phyloP scores from a whole-genome alignment of 1,140 invertebrate genomes.

The fruit fly (Drosophila melanogaster) region DNA sequence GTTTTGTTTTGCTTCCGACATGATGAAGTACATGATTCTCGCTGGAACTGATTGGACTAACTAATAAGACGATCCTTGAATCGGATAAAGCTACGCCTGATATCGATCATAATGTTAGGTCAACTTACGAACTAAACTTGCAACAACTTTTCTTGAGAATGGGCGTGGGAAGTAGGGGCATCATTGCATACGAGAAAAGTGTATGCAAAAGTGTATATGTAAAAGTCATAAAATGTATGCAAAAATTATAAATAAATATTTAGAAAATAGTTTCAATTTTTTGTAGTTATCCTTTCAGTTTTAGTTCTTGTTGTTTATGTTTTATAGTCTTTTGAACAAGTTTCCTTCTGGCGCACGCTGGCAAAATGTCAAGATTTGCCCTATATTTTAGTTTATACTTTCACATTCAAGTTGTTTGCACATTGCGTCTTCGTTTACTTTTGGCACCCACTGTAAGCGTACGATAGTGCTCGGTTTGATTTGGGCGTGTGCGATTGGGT shows the following conservation, averaged over 20 bases:
- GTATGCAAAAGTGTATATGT: slow-evolving; percentile 32
- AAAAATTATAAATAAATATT: slow-evolving; percentile 81
- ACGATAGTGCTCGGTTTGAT: slow-evolving; percentile 10
- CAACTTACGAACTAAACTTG: slow-evolving; percentile 70
- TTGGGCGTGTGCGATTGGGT: slow-evolving; percentile 25
- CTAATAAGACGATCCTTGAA: slow-evolving; percentile 58
- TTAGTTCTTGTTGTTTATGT: slow-evolving; percentile 40
- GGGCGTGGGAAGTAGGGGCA: neutral
- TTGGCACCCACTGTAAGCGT: slow-evolving; percentile 70
- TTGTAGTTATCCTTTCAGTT: slow-evolving; percentile 35
- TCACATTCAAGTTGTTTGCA: slow-evolving; percentile 40
- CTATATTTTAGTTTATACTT: slow-evolving; percentile 41
- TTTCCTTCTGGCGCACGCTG: slow-evolving; percentile 58
- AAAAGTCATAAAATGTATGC: slow-evolving; percentile 68
- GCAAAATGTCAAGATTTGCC: slow-evolving; percentile 47
- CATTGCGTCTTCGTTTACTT: slow-evolving; percentile 39
- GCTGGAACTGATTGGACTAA: slow-evolving; percentile 75
- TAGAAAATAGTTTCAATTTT: slow-evolving; percentile 73
- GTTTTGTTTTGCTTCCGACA: slow-evolving; percentile 31
- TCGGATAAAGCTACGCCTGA: slow-evolving; percentile 75
- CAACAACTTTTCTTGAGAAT: slow-evolving; percentile 55
- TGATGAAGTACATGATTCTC: slow-evolving; percentile 61
- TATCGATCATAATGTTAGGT: slow-evolving; percentile 62
- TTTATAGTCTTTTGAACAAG: slow-evolving; percentile 77
- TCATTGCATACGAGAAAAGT: slow-evolving; percentile 39